Evolutionary conservation across 2,888 invertebrate genomes (phyloP), one percentile per base, ranked within the genome.

Genomic region (Macrosiphum euphorbiae): DNA sequence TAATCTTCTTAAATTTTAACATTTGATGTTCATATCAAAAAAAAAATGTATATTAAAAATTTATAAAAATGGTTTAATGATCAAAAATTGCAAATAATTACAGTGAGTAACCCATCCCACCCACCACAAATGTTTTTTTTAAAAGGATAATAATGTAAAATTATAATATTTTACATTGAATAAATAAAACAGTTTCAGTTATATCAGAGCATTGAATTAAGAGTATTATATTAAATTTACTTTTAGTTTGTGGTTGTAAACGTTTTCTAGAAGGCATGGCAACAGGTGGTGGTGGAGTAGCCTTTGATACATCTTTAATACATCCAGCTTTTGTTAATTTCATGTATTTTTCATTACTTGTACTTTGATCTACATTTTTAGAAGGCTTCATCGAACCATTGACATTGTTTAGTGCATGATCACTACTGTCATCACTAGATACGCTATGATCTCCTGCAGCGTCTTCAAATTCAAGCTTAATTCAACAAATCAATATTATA

Each of bases 251-350:
- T 78, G 85, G 85, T 61, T 90, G 47, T 50, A 94, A 44, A 86
- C 93, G 85, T 86, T 94, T 94, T 41, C 93, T 94, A 41, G 93
- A 44, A 50, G 93, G 93, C 93, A 94, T 94, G 8, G 41, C n/a
- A 93, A 93, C 92, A 88, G 52, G 84, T 84, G 84, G 3, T 50
- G 41, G 26, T 90, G 47, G 26, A 91, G 52, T 26, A 44, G 50
- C n/a, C 26, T n/a, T 55, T n/a, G 10, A 3, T 41, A 1, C 7
- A 84, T 24, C 26, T 3, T 26, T 58, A n/a, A 52, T 10, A 50
- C 4, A 26, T 41, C 28, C 35, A 28, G 16, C 20, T 41, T 13
- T 50, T 4, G 13, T 16, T 50, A 13, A 28, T 52, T 26, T 50
- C 28, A 61, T 13, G 67, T 4, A 78, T 2, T 16, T 3, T 50